phyloP scores from a whole-genome alignment of 2,888 invertebrate species.

The Leptopilina myrica region DNA sequence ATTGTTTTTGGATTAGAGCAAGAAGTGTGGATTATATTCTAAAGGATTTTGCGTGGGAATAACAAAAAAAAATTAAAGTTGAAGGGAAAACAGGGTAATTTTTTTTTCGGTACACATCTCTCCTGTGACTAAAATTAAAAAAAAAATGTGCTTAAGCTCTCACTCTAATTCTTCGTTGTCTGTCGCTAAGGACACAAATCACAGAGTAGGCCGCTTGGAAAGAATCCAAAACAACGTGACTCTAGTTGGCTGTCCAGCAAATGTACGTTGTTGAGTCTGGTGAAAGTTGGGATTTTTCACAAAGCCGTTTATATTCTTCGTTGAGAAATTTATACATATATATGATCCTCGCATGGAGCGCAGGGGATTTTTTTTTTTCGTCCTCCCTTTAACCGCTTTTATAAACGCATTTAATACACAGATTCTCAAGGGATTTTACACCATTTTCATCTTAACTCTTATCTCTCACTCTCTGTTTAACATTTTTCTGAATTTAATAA shows the following conservation, averaged over 20 bases:
- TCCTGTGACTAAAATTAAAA: not conserved
- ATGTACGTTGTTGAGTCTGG: conserved; percentile 30
- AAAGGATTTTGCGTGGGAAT: not conserved
- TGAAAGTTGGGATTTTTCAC: conserved; percentile 45
- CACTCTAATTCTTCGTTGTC: conserved; percentile 1
- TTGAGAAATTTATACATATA: conserved; percentile 50
- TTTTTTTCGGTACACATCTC: not conserved
- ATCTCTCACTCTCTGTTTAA: too few species aligned
- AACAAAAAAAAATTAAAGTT: not conserved
- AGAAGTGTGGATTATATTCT: not conserved
- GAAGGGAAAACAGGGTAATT: not conserved
- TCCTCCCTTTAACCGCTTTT: not conserved
- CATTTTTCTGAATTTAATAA: too few species aligned
- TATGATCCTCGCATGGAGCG: conserved; percentile 51
- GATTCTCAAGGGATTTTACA: conserved; percentile 13
- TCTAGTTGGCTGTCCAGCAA: conserved; percentile 46
- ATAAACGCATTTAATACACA: not conserved
- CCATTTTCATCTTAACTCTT: not conserved
- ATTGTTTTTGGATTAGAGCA: not conserved
- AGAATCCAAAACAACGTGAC: conserved; percentile 61
- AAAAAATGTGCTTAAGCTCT: conserved; percentile 9
- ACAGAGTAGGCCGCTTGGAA: conserved; percentile 57
- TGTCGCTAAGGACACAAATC: conserved; percentile 54
- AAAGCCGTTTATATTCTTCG: conserved; percentile 56
- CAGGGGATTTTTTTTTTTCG: conserved; percentile 36